Conservation (phyloP, 1,140 invertebrate species). For the Papilio helenus region DNA sequence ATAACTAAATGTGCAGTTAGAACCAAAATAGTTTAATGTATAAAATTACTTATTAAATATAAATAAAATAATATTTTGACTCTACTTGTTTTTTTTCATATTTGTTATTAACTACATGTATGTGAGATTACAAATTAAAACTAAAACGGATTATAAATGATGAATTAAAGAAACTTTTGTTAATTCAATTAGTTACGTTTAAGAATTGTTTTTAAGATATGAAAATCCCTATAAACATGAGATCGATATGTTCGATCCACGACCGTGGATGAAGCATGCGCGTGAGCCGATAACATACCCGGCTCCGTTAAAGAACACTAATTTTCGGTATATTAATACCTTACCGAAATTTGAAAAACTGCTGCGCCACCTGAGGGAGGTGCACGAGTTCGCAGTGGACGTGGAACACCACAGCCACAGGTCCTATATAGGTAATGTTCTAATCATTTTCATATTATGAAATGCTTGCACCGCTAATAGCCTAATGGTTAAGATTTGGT, state of each 20-base stretch:
- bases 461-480: too few relatives aligned
- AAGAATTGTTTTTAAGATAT: constrained; percentile 72
- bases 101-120: too few relatives aligned
- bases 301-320: constrained; percentile 85
- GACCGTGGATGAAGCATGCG: constrained; percentile 75
- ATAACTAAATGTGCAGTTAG: too few relatives aligned
- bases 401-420: constrained; percentile 75
- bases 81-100: too few relatives aligned
- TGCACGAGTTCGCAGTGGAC: constrained; percentile 83
- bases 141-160: too few relatives aligned
- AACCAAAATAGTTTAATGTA: too few relatives aligned
- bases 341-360: constrained; percentile 86
- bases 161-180: too few relatives aligned
- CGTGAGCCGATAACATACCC: constrained; percentile 63
- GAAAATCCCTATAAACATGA: constrained; percentile 96
- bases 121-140: too few relatives aligned
- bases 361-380: constrained; percentile 85
- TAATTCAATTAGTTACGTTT: too few relatives aligned
- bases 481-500: too few relatives aligned
- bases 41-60: too few relatives aligned
- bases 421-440: constrained; percentile 68
- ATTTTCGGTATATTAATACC: constrained; percentile 88
- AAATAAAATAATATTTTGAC: too few relatives aligned
- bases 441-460: neutral
- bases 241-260: constrained; percentile 87